These are phyloP conservation scores for Pammene aurita DNA, from an alignment of 2,888 invertebrate genomes.

Conservation along the genomic window DNA sequence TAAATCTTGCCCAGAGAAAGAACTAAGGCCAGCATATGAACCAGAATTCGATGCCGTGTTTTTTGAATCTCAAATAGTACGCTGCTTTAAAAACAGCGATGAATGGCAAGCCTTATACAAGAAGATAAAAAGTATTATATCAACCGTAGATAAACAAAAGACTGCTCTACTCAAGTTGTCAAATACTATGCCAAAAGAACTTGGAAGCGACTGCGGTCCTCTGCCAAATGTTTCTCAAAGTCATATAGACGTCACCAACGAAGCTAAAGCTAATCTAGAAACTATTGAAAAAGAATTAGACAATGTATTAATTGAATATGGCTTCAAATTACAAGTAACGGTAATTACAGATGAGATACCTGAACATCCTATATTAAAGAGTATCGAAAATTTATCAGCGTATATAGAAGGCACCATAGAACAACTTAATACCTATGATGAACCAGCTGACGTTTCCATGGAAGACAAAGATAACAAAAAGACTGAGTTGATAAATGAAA, in stretches of 20 bases:
- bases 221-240: conserved; percentile 61
- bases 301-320: conserved; percentile 60
- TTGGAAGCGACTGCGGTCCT: conserved; percentile 51
- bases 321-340: conserved; percentile 59
- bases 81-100: conserved; percentile 69
- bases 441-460: conserved; percentile 55
- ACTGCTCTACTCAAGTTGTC: conserved; percentile 63
- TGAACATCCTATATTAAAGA: conserved; percentile 66
- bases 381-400: conserved; percentile 57
- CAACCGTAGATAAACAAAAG: conserved; percentile 68
- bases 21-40: conserved; percentile 53
- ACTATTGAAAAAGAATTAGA: conserved; percentile 57
- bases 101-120: conserved; percentile 68
- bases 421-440: conserved; percentile 57
- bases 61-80: conserved; percentile 66
- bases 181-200: conserved; percentile 60
- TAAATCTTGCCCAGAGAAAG: conserved; percentile 75
- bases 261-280: conserved; percentile 61
- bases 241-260: conserved; percentile 65
- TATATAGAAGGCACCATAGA: conserved; percentile 58
- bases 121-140: conserved; percentile 62
- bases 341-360: conserved; percentile 50
- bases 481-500: conserved; percentile 53
- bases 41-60: conserved; percentile 69
- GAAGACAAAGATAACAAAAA: conserved; percentile 49